phyloP scores from a whole-genome alignment of 2,888 invertebrate genomes.

The Leptarthrus brevirostris region DNA sequence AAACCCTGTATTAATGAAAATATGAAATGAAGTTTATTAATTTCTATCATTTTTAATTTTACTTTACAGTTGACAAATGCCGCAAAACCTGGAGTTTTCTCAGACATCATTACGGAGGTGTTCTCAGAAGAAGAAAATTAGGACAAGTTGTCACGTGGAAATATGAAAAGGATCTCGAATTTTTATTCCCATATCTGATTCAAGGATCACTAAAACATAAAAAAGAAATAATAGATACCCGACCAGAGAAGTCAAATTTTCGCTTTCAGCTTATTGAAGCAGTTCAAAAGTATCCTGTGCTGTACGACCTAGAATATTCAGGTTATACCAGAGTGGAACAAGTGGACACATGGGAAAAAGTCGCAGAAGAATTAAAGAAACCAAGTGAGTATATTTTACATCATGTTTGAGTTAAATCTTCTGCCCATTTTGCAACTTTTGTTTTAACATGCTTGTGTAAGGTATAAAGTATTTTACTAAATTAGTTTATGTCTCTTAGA shows the following conservation, averaged over 20 bases:
- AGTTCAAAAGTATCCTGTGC: background rate
- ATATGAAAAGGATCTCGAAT: constrained; percentile 6
- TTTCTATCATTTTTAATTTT: too few relatives aligned
- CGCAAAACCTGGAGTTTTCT: background rate
- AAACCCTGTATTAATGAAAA: too few relatives aligned
- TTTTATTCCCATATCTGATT: background rate
- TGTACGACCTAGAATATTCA: background rate
- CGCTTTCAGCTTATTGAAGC: background rate
- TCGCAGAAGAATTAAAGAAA: background rate
- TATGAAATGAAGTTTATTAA: too few relatives aligned
- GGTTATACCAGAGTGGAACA: background rate
- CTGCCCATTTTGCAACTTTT: too few relatives aligned
- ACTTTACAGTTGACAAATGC: background rate
- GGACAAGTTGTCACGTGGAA: background rate
- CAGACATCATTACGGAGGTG: background rate
- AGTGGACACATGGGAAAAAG: background rate
- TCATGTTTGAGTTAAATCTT: too few relatives aligned
- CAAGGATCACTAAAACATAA: background rate
- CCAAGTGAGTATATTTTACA: background rate
- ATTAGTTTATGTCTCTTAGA: too few relatives aligned
- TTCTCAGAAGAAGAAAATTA: background rate
- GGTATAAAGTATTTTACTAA: too few relatives aligned
- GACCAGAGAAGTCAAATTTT: background rate
- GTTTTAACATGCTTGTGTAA: too few relatives aligned
- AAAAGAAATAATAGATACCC: background rate